Percentiles rank a stretch among this genome's conserved stretches.
These are phyloP conservation scores for Ranitomeya imitator DNA, from an alignment of 2,113 vertebrate genomes.

Conservation along the genomic window DNA sequence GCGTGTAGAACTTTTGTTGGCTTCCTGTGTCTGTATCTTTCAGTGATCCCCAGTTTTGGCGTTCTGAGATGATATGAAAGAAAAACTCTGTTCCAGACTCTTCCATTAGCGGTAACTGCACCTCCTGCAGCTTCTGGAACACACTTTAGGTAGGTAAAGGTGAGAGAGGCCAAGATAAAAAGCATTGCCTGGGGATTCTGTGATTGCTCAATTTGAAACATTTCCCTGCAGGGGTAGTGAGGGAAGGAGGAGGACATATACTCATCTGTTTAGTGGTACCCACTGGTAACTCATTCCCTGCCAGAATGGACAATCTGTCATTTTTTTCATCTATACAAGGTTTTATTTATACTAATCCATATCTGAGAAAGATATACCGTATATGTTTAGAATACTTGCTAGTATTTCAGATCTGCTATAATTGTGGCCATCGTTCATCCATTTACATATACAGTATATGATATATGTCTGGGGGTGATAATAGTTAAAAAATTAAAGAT, in stretches of 20 bases:
- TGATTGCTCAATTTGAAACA: slow-evolving; percentile 58
- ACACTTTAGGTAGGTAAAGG: slow-evolving; percentile 57
- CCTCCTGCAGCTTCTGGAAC: slow-evolving; percentile 55
- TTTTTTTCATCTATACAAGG: not conserved
- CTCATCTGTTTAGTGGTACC: slow-evolving; percentile 45
- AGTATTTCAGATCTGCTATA: not conserved
- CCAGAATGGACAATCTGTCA: not conserved
- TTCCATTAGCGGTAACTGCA: slow-evolving; percentile 57
- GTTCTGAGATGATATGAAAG: slow-evolving; percentile 52
- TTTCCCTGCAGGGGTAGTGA: slow-evolving; percentile 44
- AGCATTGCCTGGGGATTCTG: slow-evolving; percentile 56
- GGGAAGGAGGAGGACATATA: slow-evolving; percentile 10
- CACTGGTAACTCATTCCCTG: slow-evolving; percentile 35
- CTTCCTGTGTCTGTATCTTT: not conserved
- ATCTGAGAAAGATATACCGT: not conserved
- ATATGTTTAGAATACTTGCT: not conserved
- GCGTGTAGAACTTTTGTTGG: not conserved
- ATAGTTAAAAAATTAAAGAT: not conserved
- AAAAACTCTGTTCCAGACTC: slow-evolving; percentile 49
- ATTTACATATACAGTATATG: not conserved
- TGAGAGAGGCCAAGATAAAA: slow-evolving; percentile 58
- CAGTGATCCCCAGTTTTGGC: slow-evolving; percentile 27
- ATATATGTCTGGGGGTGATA: not conserved
- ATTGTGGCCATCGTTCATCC: not conserved
- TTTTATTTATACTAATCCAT: not conserved